Evolutionary conservation across 1,140 invertebrate genomes (phyloP).

Genomic region (Sitodiplosis mosellana): DNA sequence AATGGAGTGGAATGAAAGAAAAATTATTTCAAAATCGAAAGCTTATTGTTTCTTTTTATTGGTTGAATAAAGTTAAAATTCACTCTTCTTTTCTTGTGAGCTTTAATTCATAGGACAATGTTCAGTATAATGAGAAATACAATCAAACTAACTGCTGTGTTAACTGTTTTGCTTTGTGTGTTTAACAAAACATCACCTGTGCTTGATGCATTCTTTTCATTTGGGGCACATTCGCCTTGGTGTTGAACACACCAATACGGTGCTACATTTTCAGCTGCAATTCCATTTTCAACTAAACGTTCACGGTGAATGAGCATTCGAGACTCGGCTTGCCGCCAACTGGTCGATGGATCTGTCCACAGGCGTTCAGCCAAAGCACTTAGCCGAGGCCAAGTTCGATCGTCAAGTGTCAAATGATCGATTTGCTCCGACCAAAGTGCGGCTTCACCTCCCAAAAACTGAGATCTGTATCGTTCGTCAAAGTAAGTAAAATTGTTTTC

Average conservation of each 20-base stretch:
- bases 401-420: slow-evolving; percentile 42
- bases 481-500: slow-evolving; percentile 24
- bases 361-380: slow-evolving; percentile 63
- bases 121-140: too few species aligned
- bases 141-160: too few species aligned
- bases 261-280: slow-evolving; percentile 47
- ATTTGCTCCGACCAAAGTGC: slow-evolving; percentile 67
- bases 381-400: slow-evolving; percentile 55
- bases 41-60: too few species aligned
- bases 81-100: too few species aligned
- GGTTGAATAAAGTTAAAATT: too few species aligned
- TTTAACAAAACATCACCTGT: too few species aligned
- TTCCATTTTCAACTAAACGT: slow-evolving; percentile 42
- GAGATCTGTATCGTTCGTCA: not conserved
- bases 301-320: slow-evolving; percentile 51
- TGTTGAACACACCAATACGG: slow-evolving; percentile 71
- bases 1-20: too few species aligned
- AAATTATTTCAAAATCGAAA: too few species aligned
- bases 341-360: slow-evolving; percentile 45
- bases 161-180: too few species aligned
- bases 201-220: too few species aligned
- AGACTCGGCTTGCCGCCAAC: slow-evolving; percentile 43
- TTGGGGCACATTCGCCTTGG: slow-evolving; percentile 48
- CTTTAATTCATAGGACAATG: too few species aligned
- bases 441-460: slow-evolving; percentile 43